phyloP scores from a whole-genome alignment of 2,888 invertebrate genomes.

The Vesta saturnalis region DNA sequence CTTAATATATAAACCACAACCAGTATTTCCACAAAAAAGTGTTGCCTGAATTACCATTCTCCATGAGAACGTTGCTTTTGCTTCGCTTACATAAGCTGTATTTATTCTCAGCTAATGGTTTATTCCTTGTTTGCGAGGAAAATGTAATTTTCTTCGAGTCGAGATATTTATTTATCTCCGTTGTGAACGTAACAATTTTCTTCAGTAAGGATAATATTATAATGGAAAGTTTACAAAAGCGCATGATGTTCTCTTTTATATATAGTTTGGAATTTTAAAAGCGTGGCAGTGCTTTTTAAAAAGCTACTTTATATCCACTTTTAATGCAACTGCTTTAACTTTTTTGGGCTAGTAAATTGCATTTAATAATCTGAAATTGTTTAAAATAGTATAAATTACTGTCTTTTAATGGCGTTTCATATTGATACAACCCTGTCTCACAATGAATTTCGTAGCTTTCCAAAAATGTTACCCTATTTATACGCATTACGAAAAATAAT shows the following conservation, averaged over 20 bases:
- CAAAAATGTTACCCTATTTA: no score
- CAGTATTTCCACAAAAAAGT: conserved; percentile 40
- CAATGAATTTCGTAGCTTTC: no score
- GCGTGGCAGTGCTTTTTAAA: neutral
- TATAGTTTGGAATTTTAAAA: neutral
- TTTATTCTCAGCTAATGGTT: conserved; percentile 13
- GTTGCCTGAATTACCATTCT: conserved; percentile 30
- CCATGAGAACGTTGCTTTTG: conserved; percentile 23
- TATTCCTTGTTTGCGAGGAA: neutral
- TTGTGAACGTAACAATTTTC: conserved; percentile 4
- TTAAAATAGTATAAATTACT: no score
- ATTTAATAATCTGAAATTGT: no score
- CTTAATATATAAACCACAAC: conserved; percentile 42
- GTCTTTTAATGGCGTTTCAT: no score
- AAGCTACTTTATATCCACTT: neutral
- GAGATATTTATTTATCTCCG: conserved; percentile 1
- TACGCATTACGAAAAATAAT: no score
- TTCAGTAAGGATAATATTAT: neutral
- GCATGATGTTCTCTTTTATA: neutral
- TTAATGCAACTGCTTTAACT: no score
- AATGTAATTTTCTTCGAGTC: neutral
- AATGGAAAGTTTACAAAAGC: conserved; percentile 2
- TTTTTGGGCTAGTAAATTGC: no score
- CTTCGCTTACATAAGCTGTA: conserved; percentile 16
- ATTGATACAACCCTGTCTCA: no score